Conservation (phyloP, 2,888 invertebrate genomes). For the Sarcophaga rosellei region DNA sequence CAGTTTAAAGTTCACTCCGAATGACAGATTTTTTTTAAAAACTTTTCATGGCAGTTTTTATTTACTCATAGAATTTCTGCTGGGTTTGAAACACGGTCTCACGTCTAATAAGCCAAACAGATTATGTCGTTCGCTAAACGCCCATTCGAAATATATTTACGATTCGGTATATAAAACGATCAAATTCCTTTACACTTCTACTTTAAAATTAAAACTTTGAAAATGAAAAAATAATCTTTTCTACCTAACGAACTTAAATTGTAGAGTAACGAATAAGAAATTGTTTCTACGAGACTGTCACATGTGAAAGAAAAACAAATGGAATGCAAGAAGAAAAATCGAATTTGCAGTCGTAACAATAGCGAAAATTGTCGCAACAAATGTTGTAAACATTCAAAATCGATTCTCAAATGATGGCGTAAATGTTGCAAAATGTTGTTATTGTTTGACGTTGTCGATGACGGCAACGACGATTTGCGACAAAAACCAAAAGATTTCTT, state of each 20-base stretch:
- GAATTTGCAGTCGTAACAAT: slow-evolving; percentile 18
- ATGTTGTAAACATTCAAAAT: slow-evolving; percentile 66
- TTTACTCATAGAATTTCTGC: too few relatives aligned
- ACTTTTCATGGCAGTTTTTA: too few relatives aligned
- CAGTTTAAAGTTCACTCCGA: too few relatives aligned
- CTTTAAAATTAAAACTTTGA: background rate
- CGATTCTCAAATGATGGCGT: slow-evolving; percentile 66
- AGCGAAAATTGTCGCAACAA: slow-evolving; percentile 63
- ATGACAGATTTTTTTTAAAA: too few relatives aligned
- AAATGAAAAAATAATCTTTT: background rate
- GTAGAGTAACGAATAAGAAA: background rate
- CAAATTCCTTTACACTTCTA: background rate
- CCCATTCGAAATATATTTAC: too few relatives aligned
- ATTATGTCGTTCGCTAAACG: too few relatives aligned
- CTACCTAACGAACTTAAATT: slow-evolving; percentile 3
- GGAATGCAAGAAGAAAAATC: too few relatives aligned
- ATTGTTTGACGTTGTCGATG: slow-evolving; percentile 50
- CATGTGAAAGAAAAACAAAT: background rate
- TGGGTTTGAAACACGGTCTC: too few relatives aligned
- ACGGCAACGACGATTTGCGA: slow-evolving; percentile 26
- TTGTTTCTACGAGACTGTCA: background rate
- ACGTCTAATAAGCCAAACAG: too few relatives aligned
- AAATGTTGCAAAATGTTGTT: slow-evolving; percentile 59
- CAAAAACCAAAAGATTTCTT: slow-evolving; percentile 38
- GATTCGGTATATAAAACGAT: background rate